phyloP scores from a whole-genome alignment of 2,797 vertebrate species.

The Bufotes viridis region DNA sequence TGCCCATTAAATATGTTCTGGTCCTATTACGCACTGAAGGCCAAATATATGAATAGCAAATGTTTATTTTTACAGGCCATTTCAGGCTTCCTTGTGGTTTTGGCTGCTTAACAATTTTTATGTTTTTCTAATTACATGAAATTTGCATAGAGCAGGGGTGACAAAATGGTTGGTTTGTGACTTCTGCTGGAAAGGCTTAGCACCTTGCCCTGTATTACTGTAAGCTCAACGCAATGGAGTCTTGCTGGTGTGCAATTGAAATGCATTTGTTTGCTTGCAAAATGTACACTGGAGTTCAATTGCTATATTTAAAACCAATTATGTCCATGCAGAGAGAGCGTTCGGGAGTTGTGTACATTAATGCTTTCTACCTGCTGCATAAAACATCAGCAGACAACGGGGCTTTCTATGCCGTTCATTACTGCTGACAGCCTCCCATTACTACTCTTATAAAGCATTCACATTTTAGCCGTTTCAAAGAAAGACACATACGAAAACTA shows the following conservation, averaged over 20 bases:
- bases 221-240: slow-evolving; percentile 20
- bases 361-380: slow-evolving; percentile 54
- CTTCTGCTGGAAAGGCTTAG: slow-evolving; percentile 38
- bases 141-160: slow-evolving; percentile 41
- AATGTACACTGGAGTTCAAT: slow-evolving; percentile 54
- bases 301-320: slow-evolving; percentile 62
- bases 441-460: slow-evolving; percentile 20
- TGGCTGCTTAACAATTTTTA: slow-evolving; percentile 27
- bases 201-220: slow-evolving; percentile 30
- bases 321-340: slow-evolving; percentile 50
- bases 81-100: not conserved
- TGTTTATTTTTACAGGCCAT: slow-evolving; percentile 37
- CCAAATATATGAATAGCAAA: slow-evolving; percentile 20
- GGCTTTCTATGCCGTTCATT: slow-evolving; percentile 24
- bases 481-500: not conserved
- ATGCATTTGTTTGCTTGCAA: slow-evolving; percentile 56
- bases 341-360: slow-evolving; percentile 46
- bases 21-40: not conserved
- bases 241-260: slow-evolving; percentile 56
- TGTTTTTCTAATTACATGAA: slow-evolving; percentile 35
- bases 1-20: not conserved
- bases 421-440: slow-evolving; percentile 16
- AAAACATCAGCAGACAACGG: slow-evolving; percentile 49
- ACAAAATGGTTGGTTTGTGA: slow-evolving; percentile 42
- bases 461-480: not conserved